phyloP scores from a whole-genome alignment of 2,888 invertebrate genomes.

The Hyppa rectilinea region DNA sequence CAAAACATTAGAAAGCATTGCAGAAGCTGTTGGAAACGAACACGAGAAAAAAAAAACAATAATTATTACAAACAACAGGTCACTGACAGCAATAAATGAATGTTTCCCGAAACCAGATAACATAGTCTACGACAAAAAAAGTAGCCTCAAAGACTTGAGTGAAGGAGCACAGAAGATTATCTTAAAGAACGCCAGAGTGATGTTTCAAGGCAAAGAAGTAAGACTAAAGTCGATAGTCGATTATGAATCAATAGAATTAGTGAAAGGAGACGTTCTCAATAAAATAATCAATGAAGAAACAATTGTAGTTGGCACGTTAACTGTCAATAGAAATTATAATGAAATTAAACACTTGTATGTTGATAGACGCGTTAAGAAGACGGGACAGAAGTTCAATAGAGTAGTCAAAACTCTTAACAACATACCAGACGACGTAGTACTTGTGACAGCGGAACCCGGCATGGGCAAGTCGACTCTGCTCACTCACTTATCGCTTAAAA shows the following conservation, averaged over 20 bases:
- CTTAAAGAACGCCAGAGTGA: slow-evolving; percentile 12
- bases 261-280: slow-evolving; percentile 43
- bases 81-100: no score
- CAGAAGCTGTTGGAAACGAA: background rate
- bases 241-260: slow-evolving; percentile 8
- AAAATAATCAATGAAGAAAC: slow-evolving; percentile 31
- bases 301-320: slow-evolving; percentile 32
- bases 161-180: slow-evolving; percentile 24
- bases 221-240: slow-evolving; percentile 34
- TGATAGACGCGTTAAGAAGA: slow-evolving; percentile 29
- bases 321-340: slow-evolving; percentile 30
- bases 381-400: background rate
- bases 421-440: slow-evolving; percentile 19
- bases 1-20: slow-evolving; percentile 14
- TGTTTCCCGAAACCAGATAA: slow-evolving; percentile 8
- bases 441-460: slow-evolving; percentile 52
- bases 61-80: slow-evolving; percentile 25
- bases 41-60: slow-evolving; percentile 26
- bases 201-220: slow-evolving; percentile 44
- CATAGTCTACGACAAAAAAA: slow-evolving; percentile 2
- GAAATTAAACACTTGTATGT: slow-evolving; percentile 46
- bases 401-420: slow-evolving; percentile 2
- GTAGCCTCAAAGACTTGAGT: slow-evolving; percentile 30
- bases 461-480: slow-evolving; percentile 63
- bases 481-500: no score